A percentile compares a stretch with the other conserved stretches of the same genome.
phyloP scores from a whole-genome alignment of 1,140 invertebrate genomes.

The Tetramorium alpestre region DNA sequence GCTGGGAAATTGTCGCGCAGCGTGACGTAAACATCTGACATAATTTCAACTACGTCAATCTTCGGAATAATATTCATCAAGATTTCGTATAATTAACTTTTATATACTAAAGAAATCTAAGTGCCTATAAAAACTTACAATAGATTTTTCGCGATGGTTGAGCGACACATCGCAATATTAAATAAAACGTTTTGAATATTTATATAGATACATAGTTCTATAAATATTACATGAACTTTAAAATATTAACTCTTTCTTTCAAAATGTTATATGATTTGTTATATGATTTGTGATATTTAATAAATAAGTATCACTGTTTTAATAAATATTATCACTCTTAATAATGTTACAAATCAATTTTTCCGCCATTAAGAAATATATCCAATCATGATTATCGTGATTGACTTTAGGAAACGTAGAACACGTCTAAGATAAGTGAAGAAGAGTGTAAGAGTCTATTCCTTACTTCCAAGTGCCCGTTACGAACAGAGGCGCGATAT shows the following conservation, averaged over 20 bases:
- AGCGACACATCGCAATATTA: not conserved
- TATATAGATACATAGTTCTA: not conserved
- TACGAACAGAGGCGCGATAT: slow-evolving; percentile 8
- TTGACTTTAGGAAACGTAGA: not conserved
- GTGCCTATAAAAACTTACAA: not conserved
- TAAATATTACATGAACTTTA: not conserved
- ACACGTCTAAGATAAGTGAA: slow-evolving; percentile 23
- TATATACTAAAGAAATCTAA: not conserved
- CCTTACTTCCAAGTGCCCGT: not conserved
- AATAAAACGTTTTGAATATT: not conserved
- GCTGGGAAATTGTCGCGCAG: slow-evolving; percentile 9
- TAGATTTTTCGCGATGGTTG: not conserved
- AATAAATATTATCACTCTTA: not conserved
- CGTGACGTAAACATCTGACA: not conserved
- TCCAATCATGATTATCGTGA: slow-evolving; percentile 24
- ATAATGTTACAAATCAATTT: not conserved
- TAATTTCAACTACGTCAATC: not conserved
- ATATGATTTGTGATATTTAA: not conserved
- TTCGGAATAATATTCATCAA: not conserved
- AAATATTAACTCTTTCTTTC: not conserved
- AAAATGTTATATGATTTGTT: not conserved
- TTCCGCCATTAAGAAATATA: not conserved
- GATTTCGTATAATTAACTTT: not conserved
- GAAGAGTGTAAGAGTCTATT: slow-evolving; percentile 27
- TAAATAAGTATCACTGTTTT: not conserved